Evolutionary conservation across 2,113 vertebrate species (phyloP), one percentile per base, ranked within the genome.

Genomic region (Hippotragus niger): DNA sequence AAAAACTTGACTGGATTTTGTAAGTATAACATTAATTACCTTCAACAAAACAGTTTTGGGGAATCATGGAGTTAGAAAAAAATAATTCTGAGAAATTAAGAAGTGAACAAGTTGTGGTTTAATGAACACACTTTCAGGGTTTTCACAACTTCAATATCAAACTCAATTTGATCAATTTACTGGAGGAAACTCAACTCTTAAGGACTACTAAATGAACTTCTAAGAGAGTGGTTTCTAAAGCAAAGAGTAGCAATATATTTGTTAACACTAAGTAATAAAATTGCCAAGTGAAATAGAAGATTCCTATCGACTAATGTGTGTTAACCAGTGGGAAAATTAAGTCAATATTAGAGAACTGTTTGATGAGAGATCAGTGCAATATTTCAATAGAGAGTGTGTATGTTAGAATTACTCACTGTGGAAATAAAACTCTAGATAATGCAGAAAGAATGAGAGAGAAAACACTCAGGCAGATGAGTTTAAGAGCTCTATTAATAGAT

Each of bases 191-290:
- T 57, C 29, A 33, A 71, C 17, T 97, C 82, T 84, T 80, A 43
- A 47, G 1, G 23, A 92, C 47, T 93, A 8, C 40, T 91, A 71
- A 23, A 6, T 85, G 67, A 95, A 93, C 47, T 90, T 17, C 6
- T 60, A 74, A 71, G 11, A 94, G 31, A 86, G 53, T 88, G 53
- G 88, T 58, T 83, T 85, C 58, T 90, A 13, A 91, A 96, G 40
- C 29, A 60, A 92, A 93, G 43, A 40, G 9, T 19, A 84, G 90
- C 50, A 78, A 96, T 93, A 36, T 52, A 85, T 93, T 95, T 95
- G 23, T 93, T 91, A 95, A 91, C 57, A 74, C 57, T 88, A 62
- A 94, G 36, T 57, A 91, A 71, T 96, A 57, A 96, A 91, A 74
- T 23, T 62, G 58, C 58, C 27, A 90, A 80, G 36, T 74, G 50